These are phyloP conservation scores for Esox lucius DNA, from an alignment of 2,797 vertebrate genomes.

Conservation along the genomic window DNA sequence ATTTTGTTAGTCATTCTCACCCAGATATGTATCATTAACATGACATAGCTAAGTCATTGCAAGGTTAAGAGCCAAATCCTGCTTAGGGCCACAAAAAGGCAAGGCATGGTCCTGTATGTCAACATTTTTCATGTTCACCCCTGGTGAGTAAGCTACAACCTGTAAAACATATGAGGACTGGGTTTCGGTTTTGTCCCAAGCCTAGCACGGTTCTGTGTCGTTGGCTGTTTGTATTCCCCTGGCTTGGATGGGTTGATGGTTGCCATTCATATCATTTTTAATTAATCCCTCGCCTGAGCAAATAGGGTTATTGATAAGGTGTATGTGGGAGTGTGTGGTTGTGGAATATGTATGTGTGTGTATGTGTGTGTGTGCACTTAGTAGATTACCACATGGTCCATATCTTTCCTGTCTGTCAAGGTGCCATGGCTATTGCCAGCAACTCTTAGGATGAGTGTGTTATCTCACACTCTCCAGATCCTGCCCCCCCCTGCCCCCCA, in stretches of 20 bases:
- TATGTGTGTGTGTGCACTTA: background rate
- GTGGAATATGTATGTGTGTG: conserved; percentile 4
- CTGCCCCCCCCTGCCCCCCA: background rate
- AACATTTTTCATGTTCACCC: background rate
- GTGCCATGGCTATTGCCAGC: background rate
- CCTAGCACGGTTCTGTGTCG: background rate
- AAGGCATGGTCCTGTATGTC: too few species aligned
- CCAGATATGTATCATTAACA: too few species aligned
- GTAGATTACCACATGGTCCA: conserved; percentile 15
- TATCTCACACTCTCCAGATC: conserved; percentile 12
- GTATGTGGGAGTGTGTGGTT: background rate
- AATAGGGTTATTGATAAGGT: conserved; percentile 22
- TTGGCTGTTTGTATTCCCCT: background rate
- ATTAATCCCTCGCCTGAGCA: conserved; percentile 15
- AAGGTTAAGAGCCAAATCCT: too few species aligned
- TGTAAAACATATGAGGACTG: background rate
- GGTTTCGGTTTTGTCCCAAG: background rate
- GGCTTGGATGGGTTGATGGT: conserved; percentile 4
- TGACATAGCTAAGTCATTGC: too few species aligned
- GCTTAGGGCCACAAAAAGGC: too few species aligned
- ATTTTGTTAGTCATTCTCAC: too few species aligned
- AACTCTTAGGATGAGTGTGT: background rate
- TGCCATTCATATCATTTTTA: conserved; percentile 3
- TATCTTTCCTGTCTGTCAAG: conserved; percentile 15
- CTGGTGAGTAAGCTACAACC: background rate